Evolutionary conservation across 2,888 invertebrate genomes (phyloP).

Genomic region (Caenorhabditis sp.): DNA sequence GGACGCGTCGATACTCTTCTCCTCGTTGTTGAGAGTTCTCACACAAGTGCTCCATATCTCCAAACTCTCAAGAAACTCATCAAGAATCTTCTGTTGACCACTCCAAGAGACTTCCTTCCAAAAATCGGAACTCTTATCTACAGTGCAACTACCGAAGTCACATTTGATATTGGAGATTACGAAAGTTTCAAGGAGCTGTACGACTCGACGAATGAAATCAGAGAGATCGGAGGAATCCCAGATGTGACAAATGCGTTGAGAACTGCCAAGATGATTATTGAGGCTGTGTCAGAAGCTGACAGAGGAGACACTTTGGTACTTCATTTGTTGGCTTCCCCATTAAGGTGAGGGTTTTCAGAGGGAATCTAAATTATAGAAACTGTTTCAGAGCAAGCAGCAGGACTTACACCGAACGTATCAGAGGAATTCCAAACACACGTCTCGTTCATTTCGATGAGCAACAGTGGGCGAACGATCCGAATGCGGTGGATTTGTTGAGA

Average conservation of each 20-base stretch:
- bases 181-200: constrained; percentile 71
- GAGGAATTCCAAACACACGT: constrained; percentile 48
- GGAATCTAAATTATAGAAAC: neutral
- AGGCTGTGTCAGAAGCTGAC: constrained; percentile 41
- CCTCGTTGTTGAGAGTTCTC: constrained; percentile 67
- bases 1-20: constrained; percentile 62
- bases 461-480: constrained; percentile 64
- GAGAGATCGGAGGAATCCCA: constrained; percentile 74
- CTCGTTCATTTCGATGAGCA: constrained; percentile 60
- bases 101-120: constrained; percentile 47
- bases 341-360: constrained; percentile 48
- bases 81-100: constrained; percentile 47
- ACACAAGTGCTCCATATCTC: constrained; percentile 62
- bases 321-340: constrained; percentile 63
- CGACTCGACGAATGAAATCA: constrained; percentile 75
- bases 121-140: constrained; percentile 78
- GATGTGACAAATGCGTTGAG: constrained; percentile 71
- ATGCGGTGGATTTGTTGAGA: constrained; percentile 48
- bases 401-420: constrained; percentile 48
- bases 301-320: constrained; percentile 66
- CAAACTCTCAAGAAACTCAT: constrained; percentile 61
- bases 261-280: constrained; percentile 70
- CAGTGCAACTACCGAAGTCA: constrained; percentile 78
- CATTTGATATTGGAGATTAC: constrained; percentile 76
- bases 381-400: constrained; percentile 48